phyloP scores from a whole-genome alignment of 2,888 invertebrate species.

The Allophyes oxyacanthae region DNA sequence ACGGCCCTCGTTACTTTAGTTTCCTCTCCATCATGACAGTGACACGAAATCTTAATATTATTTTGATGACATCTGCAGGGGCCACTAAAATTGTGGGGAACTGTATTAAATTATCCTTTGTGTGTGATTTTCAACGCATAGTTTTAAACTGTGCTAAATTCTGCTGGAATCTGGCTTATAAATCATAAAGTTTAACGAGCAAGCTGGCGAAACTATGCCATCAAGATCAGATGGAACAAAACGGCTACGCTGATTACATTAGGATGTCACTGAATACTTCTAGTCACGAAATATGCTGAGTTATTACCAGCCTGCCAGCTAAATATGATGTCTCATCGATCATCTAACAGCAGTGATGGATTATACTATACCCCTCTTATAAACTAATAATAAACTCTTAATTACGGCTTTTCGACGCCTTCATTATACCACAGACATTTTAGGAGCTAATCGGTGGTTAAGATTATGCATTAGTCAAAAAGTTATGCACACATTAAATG shows the following conservation, averaged over 20 bases:
- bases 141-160: conserved; percentile 48
- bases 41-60: conserved; percentile 20
- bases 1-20: background rate
- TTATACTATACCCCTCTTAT: conserved; percentile 54
- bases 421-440: conserved; percentile 52
- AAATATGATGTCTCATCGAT: conserved; percentile 52
- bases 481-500: too few species aligned
- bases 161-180: conserved; percentile 41
- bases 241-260: conserved; percentile 15
- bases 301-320: conserved; percentile 29
- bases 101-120: conserved; percentile 31
- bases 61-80: conserved; percentile 4
- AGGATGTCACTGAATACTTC: conserved; percentile 28
- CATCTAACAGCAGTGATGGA: conserved; percentile 57
- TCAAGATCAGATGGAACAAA: conserved; percentile 34
- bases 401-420: conserved; percentile 49
- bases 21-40: background rate
- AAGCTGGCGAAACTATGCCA: conserved; percentile 21
- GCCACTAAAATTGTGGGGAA: conserved; percentile 24
- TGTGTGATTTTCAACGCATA: conserved; percentile 39
- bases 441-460: conserved; percentile 24
- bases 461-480: background rate
- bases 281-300: conserved; percentile 38
- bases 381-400: too few species aligned
- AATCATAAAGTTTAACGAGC: conserved; percentile 53